phyloP scores from a whole-genome alignment of 2,797 vertebrate genomes.

The Phrynocephalus vlangalii region DNA sequence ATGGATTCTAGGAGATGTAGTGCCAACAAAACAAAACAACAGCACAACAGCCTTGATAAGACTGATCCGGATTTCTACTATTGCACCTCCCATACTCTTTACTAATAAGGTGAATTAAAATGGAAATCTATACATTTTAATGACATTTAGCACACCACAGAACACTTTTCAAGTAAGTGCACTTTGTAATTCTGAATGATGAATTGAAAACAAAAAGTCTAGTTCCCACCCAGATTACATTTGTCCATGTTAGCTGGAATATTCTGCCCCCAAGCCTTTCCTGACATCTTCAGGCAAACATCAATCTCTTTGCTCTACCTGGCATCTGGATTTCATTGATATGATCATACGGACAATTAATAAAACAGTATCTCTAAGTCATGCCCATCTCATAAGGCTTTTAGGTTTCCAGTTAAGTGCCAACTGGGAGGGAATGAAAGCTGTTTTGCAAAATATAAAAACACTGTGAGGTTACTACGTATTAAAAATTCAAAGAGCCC shows the following conservation, averaged over 20 bases:
- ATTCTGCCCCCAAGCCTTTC: constrained; percentile 18
- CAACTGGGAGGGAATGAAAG: not conserved
- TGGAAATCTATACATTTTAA: constrained; percentile 65
- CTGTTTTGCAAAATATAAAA: not conserved
- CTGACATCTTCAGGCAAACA: constrained; percentile 26
- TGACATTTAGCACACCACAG: constrained; percentile 56
- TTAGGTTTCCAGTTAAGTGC: not conserved
- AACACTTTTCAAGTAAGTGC: constrained; percentile 57
- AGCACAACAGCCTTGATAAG: not conserved
- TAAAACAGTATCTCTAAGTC: not conserved
- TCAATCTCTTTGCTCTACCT: not conserved
- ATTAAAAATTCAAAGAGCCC: not conserved
- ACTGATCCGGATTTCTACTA: not conserved
- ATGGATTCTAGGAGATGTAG: too few species aligned
- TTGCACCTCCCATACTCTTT: constrained; percentile 23
- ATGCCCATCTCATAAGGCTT: not conserved
- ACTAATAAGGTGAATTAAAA: constrained; percentile 44
- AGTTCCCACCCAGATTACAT: constrained; percentile 37
- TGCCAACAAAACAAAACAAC: too few species aligned
- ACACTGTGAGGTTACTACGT: not conserved
- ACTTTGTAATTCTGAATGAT: constrained; percentile 64
- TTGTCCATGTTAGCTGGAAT: constrained; percentile 11
- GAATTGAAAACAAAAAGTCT: constrained; percentile 46
- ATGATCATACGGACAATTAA: not conserved
- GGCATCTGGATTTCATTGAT: not conserved